phyloP scores from a whole-genome alignment of 2,113 vertebrate genomes.

The Mustela nigripes region DNA sequence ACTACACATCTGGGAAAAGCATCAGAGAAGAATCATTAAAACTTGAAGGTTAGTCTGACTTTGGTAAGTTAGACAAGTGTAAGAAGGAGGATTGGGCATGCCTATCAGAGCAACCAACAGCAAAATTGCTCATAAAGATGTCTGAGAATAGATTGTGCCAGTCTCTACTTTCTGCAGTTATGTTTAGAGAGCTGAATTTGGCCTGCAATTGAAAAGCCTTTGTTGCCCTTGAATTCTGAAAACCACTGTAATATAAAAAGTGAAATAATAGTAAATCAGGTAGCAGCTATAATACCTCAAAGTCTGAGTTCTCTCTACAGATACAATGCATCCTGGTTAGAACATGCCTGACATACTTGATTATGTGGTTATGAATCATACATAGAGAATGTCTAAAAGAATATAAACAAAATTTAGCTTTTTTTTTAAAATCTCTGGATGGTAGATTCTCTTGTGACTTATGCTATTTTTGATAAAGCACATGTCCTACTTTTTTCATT shows the following conservation, averaged over 20 bases:
- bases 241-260: neutral
- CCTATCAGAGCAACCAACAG: neutral
- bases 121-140: neutral
- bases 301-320: neutral
- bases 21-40: neutral
- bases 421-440: neutral
- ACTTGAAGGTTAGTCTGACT: neutral
- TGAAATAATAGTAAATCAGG: neutral
- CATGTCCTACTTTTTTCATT: constrained; percentile 8
- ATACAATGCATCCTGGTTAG: neutral
- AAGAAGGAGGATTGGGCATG: neutral
- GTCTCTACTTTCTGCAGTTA: neutral
- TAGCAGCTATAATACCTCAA: neutral
- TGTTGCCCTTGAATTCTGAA: neutral
- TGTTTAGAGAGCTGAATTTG: neutral
- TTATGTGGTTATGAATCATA: neutral
- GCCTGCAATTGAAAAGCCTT: neutral
- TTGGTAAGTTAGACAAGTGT: neutral
- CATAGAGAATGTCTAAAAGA: neutral
- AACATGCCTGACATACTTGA: neutral
- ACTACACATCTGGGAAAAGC: neutral
- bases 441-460: neutral
- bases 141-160: neutral
- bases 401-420: neutral
- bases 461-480: neutral